Evolutionary conservation across 2,888 invertebrate genomes (phyloP), one percentile per base, ranked within the genome.

Genomic region (Eumacrocentrus americanus): DNA sequence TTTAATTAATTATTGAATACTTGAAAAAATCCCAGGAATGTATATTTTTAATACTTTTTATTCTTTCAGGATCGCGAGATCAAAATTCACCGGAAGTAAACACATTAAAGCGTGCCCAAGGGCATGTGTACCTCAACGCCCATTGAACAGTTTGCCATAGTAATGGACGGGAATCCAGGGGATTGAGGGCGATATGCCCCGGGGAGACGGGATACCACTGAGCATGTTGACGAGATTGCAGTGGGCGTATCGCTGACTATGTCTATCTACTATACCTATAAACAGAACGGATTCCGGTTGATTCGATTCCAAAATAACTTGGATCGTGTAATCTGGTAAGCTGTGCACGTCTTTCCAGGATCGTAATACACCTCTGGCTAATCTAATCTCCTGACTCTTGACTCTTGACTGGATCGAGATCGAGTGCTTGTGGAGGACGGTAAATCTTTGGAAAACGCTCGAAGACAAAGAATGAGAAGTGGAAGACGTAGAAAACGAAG

Each of bases 101-200:
- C 11, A 42, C 37, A 22, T 48, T 1, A 14, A 37, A 37, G n/a
- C n/a, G 2, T 7, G 16, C 48, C 48, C 6, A 14, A 34, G 29
- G 48, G 48, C 46, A 40, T 22, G 51, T 40, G 25, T 44, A 46
- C 22, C 12, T 14, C 20, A 37, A 48, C 35, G 18, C 38, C 38
- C 34, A 57, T 48, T 57, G 48, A 57, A 48, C 40, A 38, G 48
- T 57, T 57, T 57, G 47, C 38, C 47, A 57, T 57, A 38, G 56
- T 57, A 57, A 57, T 57, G 48, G 48, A 48, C 56, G 20, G 35
- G 12, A 37, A 29, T 44, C 18, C 34, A 23, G 38, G 44, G 54
- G 35, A 44, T 42, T 54, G 47, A 56, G 53, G 44, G 37, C 37
- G 56, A 56, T 56, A 57, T 48, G 40, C 56, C 56, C 40, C 40